These are phyloP conservation scores for Rissa tridactyla DNA, from an alignment of 2,113 vertebrate species.

Conservation along the genomic window DNA sequence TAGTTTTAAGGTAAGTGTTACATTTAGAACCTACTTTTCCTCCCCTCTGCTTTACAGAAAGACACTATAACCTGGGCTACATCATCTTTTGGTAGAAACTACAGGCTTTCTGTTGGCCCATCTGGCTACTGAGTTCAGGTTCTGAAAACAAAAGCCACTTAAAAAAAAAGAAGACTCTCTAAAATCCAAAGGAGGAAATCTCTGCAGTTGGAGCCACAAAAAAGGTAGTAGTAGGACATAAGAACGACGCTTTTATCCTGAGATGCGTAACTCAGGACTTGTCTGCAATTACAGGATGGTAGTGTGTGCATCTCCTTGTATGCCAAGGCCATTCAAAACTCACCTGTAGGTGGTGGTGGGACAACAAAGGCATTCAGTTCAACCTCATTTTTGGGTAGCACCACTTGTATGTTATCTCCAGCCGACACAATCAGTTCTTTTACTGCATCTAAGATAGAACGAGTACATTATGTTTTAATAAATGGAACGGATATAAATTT, in stretches of 20 bases:
- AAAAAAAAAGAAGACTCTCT: neutral
- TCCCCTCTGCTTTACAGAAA: neutral
- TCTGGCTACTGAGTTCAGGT: neutral
- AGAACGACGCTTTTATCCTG: neutral
- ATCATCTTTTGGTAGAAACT: neutral
- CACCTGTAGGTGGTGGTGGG: conserved; percentile 70
- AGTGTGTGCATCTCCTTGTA: neutral
- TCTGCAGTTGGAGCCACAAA: neutral
- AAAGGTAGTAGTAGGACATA: neutral
- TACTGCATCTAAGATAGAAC: conserved; percentile 51
- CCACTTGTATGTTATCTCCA: conserved; percentile 70
- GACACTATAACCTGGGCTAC: neutral
- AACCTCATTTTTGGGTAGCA: conserved; percentile 67
- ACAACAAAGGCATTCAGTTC: conserved; percentile 71
- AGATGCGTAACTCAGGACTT: neutral
- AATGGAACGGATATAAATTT: neutral
- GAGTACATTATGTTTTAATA: neutral
- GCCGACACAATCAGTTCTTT: conserved; percentile 70
- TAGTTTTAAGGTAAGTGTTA: neutral
- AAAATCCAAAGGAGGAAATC: neutral
- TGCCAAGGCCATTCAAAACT: neutral
- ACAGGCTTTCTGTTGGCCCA: neutral
- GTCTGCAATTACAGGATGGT: neutral
- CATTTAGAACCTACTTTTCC: neutral
- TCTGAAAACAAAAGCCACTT: neutral